Percentiles rank a stretch among this genome's conserved stretches.
Evolutionary conservation across 2,113 vertebrate genomes (phyloP).

Genomic region (Prolemur simus): DNA sequence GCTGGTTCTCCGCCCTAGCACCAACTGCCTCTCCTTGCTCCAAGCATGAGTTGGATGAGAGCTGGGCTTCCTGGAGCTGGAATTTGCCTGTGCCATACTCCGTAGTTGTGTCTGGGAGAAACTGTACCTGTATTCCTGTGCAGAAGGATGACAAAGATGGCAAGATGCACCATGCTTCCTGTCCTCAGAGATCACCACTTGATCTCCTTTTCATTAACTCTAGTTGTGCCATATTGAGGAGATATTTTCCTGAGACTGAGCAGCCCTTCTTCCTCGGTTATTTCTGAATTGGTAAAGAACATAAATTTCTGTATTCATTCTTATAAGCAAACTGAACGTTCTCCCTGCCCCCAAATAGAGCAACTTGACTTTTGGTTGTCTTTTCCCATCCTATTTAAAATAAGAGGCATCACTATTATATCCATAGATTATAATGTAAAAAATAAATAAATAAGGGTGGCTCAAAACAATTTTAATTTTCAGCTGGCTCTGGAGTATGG

Average conservation of each 20-base stretch:
- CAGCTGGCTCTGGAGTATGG: slow-evolving; percentile 80
- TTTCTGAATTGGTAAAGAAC: neutral
- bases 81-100: neutral
- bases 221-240: neutral
- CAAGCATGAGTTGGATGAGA: neutral
- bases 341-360: neutral
- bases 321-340: neutral
- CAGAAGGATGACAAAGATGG: neutral
- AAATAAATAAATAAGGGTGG: neutral
- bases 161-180: neutral
- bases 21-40: neutral
- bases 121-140: neutral
- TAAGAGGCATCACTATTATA: neutral
- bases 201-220: neutral
- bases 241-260: neutral
- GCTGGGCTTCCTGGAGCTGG: neutral
- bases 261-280: neutral
- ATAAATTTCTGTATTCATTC: neutral
- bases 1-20: neutral
- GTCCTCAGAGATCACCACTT: neutral
- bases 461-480: slow-evolving; percentile 69
- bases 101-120: neutral
- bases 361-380: neutral
- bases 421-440: neutral
- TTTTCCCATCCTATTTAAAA: neutral